Percentiles rank a stretch among this genome's conserved stretches.
Evolutionary conservation across 2,113 vertebrate species (phyloP).

Genomic region (Aptenodytes patagonicus): DNA sequence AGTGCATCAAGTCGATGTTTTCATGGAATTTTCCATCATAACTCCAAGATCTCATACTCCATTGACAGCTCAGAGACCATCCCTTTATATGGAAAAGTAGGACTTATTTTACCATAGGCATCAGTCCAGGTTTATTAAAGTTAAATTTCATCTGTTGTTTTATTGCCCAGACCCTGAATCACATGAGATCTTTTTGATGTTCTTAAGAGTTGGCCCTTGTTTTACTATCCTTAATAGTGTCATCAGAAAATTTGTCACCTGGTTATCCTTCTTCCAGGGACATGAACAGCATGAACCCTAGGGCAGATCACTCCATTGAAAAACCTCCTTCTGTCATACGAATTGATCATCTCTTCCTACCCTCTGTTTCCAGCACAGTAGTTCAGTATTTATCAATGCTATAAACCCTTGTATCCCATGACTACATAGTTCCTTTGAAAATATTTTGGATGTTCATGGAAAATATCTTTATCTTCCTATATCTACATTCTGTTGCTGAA

Average conservation of each 20-base stretch:
- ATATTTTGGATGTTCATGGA: background rate
- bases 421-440: background rate
- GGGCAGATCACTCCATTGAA: background rate
- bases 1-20: background rate
- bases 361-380: background rate
- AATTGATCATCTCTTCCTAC: background rate
- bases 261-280: background rate
- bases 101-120: background rate
- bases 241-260: background rate
- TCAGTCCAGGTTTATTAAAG: background rate
- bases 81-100: background rate
- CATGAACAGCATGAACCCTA: background rate
- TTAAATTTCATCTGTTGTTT: background rate
- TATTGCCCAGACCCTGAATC: background rate
- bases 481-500: background rate
- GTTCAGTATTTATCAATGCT: background rate
- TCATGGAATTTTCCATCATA: background rate
- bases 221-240: background rate
- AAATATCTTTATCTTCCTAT: background rate
- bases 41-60: background rate
- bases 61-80: background rate
- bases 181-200: background rate
- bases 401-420: background rate
- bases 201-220: background rate
- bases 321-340: background rate